Base-by-base conservation (phyloP, 2,888 invertebrate genomes). In the Bursaphelenchus okinawaensis region DNA sequence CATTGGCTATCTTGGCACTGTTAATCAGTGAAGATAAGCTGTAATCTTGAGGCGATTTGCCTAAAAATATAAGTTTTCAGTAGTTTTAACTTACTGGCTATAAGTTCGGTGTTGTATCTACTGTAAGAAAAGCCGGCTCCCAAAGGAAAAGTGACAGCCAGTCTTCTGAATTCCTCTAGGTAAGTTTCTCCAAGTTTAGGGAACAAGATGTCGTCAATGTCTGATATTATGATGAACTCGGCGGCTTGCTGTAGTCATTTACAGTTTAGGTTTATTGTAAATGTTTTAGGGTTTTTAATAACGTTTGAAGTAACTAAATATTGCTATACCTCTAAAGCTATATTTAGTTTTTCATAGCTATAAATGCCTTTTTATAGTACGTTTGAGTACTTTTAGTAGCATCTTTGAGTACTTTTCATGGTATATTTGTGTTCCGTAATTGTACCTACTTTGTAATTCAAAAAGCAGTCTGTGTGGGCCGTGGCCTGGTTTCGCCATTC, bases 401-500 rank as follows among this genome's bases (percentile, higher is more conserved):
- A n/a, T n/a, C n/a, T n/a, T n/a, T n/a, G n/a, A n/a, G n/a, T n/a
- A n/a, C n/a, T n/a, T n/a, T n/a, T n/a, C n/a, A n/a, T n/a, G n/a
- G n/a, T n/a, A n/a, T n/a, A n/a, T n/a, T n/a, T 20, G 55, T 12
- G 8, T 12, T 9, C n/a, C 40, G n/a, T 9, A 9, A 62, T 29
- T 59, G 63, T 29, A 26, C 65, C 12, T 31, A 73, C 74, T 58
- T 74, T 77, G 64, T 78, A 78, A 56, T 72, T 68, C 7, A 78
- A 59, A 22, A 78, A 68, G 62, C 78, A 78, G 58, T 78, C 78
- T 19, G 78, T 78, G 73, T 79, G 79, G 0, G 78, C 77, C 7
- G 71, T 70, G 8, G 78, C 78, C 61, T 78, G 78, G 70, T 78
- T 78, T 57, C 78, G 50, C 66, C 77, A 78, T 52, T 78, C 78